phyloP scores from a whole-genome alignment of 2,888 invertebrate species.

The Nudaria mundana region DNA sequence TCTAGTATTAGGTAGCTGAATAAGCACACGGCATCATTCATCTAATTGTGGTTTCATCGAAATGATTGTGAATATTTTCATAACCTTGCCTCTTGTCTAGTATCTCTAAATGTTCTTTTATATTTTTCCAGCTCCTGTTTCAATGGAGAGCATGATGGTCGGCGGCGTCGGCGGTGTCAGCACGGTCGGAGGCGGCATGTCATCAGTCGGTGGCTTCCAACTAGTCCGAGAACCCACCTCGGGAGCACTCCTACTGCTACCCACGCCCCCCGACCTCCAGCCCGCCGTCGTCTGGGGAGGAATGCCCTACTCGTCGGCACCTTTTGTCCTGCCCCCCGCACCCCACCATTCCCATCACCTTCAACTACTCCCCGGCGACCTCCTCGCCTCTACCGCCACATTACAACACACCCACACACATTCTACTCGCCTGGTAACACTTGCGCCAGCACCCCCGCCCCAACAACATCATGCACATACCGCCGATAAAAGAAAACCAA shows the following conservation, averaged over 20 bases:
- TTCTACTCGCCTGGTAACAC: conserved; percentile 84
- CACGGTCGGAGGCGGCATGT: conserved; percentile 80
- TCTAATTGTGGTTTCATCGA: background rate
- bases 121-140: conserved; percentile 82
- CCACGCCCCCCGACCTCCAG: conserved; percentile 86
- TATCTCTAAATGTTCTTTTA: too few species aligned
- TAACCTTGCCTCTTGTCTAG: background rate
- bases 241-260: conserved; percentile 90
- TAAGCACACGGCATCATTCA: too few species aligned
- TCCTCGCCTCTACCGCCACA: conserved; percentile 83
- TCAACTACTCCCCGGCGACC: conserved; percentile 84
- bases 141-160: conserved; percentile 87
- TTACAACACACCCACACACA: conserved; percentile 85
- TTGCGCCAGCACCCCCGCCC: conserved; percentile 81
- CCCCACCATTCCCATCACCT: conserved; percentile 84
- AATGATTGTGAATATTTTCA: background rate
- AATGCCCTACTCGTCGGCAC: conserved; percentile 75
- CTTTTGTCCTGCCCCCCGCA: conserved; percentile 63
- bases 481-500: conserved; percentile 67
- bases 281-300: conserved; percentile 89
- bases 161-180: conserved; percentile 86
- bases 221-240: conserved; percentile 92
- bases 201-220: conserved; percentile 90
- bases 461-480: conserved; percentile 52
- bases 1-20: too few species aligned